Evolutionary conservation across 2,113 vertebrate species (phyloP).

Genomic region (Ivindomyrus marchei): DNA sequence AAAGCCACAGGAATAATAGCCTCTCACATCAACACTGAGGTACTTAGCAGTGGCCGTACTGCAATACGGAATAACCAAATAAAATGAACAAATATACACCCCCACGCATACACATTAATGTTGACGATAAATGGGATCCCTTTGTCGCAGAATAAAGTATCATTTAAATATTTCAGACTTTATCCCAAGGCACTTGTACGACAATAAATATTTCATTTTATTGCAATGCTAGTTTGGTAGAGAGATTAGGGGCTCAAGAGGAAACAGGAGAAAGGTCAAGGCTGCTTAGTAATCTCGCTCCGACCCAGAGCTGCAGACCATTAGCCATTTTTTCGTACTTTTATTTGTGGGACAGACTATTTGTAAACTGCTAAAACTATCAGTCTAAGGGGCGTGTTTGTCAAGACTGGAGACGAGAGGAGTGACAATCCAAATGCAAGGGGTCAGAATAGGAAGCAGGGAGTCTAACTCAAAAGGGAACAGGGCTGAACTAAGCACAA

Average conservation of each 20-base stretch:
- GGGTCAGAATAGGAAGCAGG: neutral
- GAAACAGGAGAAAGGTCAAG: constrained; percentile 42
- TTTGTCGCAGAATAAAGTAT: neutral
- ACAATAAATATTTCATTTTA: constrained; percentile 50
- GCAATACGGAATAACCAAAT: neutral
- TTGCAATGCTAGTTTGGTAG: constrained; percentile 39
- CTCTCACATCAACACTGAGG: neutral
- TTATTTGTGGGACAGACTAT: constrained; percentile 38
- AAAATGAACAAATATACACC: neutral
- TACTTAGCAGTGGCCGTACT: neutral
- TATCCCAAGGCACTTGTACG: constrained; percentile 47
- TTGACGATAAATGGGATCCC: constrained; percentile 7
- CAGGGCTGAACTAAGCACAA: neutral
- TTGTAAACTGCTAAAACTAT: constrained; percentile 45
- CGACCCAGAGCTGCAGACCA: constrained; percentile 30
- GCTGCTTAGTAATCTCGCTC: constrained; percentile 27
- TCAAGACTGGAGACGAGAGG: neutral
- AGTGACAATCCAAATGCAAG: neutral
- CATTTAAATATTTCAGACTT: constrained; percentile 52
- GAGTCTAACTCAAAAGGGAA: neutral
- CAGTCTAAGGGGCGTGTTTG: constrained; percentile 61
- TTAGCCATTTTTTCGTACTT: constrained; percentile 1
- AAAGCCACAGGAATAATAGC: neutral
- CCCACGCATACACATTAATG: constrained; percentile 14
- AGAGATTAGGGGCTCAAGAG: constrained; percentile 38